phyloP scores from a whole-genome alignment of 2,797 vertebrate species.

The Phrynocephalus guinanensis region DNA sequence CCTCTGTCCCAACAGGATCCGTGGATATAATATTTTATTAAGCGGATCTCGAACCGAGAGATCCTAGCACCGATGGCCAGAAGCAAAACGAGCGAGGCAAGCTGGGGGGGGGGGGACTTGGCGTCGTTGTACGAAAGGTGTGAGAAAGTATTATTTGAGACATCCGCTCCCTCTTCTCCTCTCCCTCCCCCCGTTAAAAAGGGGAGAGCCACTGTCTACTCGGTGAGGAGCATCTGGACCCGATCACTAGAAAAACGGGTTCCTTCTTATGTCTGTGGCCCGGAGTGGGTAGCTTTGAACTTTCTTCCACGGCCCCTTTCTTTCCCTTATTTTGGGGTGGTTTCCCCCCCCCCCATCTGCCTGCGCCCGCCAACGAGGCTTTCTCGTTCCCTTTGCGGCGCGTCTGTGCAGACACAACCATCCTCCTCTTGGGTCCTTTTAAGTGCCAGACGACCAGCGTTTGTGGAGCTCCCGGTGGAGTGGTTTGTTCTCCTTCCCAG shows the following conservation, averaged over 20 bases:
- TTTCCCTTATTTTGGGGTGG: too few relatives aligned
- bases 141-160: background rate
- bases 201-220: conserved; percentile 31
- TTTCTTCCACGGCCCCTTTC: background rate
- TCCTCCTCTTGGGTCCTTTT: background rate
- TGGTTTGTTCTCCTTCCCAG: background rate
- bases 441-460: background rate
- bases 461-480: background rate
- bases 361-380: too few relatives aligned
- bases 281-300: background rate
- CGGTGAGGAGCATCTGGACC: conserved; percentile 70
- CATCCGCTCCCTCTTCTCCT: background rate
- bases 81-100: too few relatives aligned
- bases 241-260: conserved; percentile 59
- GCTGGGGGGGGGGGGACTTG: too few relatives aligned
- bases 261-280: conserved; percentile 47
- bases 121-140: background rate
- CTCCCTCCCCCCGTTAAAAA: conserved; percentile 38
- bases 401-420: too few relatives aligned
- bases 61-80: too few relatives aligned
- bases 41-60: too few relatives aligned
- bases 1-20: too few relatives aligned
- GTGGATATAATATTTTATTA: too few relatives aligned
- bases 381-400: too few relatives aligned
- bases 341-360: too few relatives aligned